phyloP scores from a whole-genome alignment of 2,888 invertebrate species.

The Gerris lacustris region DNA sequence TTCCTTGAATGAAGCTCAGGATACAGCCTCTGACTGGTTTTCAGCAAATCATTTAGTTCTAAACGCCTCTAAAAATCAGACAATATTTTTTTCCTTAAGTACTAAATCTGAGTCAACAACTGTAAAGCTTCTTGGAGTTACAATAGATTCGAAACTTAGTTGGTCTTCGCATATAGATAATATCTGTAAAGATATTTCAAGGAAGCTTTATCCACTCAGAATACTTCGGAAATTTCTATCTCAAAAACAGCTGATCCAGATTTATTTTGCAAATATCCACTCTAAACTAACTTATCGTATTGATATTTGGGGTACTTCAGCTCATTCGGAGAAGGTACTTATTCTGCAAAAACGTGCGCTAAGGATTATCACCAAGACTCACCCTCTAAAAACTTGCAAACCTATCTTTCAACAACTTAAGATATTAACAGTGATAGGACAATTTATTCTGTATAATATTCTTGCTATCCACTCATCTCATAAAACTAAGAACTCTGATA shows the following conservation, averaged over 20 bases:
- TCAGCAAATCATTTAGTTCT: constrained; percentile 1
- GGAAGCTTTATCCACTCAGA: neutral
- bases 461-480: no score
- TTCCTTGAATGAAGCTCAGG: neutral
- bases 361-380: neutral
- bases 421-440: no score
- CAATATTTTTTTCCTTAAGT: neutral
- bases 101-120: neutral
- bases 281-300: neutral
- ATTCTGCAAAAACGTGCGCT: neutral
- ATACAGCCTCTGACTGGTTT: neutral
- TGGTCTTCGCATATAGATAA: neutral
- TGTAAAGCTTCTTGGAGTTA: neutral
- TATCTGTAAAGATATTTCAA: neutral
- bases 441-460: no score
- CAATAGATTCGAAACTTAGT: neutral
- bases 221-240: neutral
- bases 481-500: no score
- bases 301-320: neutral
- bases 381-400: neutral
- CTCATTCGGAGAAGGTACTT: neutral
- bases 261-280: neutral
- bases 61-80: neutral
- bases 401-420: neutral
- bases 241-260: neutral